These are phyloP conservation scores for Stenoptilia bipunctidactyla DNA, from an alignment of 2,888 invertebrate genomes.

Conservation along the genomic window DNA sequence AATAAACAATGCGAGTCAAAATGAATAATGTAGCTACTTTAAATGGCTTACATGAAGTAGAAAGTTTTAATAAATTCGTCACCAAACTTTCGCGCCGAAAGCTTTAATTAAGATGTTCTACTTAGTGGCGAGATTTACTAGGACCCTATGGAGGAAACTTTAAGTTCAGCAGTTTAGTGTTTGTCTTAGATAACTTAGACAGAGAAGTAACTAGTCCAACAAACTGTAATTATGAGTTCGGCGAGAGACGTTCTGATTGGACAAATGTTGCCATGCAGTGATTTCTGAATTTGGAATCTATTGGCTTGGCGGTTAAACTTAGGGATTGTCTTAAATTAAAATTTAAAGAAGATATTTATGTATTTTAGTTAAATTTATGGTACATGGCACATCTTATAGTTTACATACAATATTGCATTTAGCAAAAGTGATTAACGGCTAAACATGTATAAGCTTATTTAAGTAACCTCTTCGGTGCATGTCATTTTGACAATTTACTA, in stretches of 20 bases:
- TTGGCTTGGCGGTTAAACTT: too few species aligned
- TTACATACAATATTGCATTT: too few species aligned
- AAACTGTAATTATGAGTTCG: slow-evolving; percentile 21
- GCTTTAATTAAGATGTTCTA: slow-evolving; percentile 54
- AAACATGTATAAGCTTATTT: too few species aligned
- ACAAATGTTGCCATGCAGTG: background rate
- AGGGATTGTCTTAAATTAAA: too few species aligned
- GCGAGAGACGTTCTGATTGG: too few species aligned
- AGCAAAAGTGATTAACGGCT: too few species aligned
- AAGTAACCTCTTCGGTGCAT: too few species aligned
- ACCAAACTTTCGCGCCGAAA: slow-evolving; percentile 30
- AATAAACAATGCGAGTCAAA: background rate
- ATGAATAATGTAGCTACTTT: slow-evolving; percentile 13
- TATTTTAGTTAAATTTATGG: too few species aligned
- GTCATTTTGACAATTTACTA: too few species aligned
- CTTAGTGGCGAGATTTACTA: slow-evolving; percentile 24
- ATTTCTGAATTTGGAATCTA: background rate
- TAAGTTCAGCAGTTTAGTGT: slow-evolving; percentile 52
- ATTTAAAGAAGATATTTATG: too few species aligned
- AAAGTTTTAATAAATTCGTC: slow-evolving; percentile 44
- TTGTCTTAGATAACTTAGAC: slow-evolving; percentile 58
- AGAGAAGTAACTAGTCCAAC: slow-evolving; percentile 54
- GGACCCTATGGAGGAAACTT: slow-evolving; percentile 25
- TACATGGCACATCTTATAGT: too few species aligned
- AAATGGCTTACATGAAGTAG: slow-evolving; percentile 11